Evolutionary conservation across 1,140 invertebrate genomes (phyloP), one percentile per base, ranked within the genome.

Genomic region (Drosophila lacteicornis): DNA sequence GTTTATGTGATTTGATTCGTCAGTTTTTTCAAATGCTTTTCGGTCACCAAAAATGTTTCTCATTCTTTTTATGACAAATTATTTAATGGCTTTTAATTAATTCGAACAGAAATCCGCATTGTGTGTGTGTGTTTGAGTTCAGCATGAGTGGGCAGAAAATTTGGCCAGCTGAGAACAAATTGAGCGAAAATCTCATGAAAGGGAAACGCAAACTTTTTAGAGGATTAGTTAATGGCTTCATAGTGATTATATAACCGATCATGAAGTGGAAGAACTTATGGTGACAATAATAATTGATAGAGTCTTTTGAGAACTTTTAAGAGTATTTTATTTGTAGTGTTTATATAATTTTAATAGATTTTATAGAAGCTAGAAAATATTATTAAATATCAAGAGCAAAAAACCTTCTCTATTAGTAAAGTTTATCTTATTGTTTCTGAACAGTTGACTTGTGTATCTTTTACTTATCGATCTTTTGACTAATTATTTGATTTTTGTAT

Each of bases 101-200:
- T 71, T 78, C 67, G 57, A 50, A 83, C 63, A 80, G 53, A 80
- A 76, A 56, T 65, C 66, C 51, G 36, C 40, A 61, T 77, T 67
- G 68, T 47, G 47, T 59, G 53, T 87, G 43, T 77, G 43, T 59
- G 53, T 87, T 38, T 77, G 43, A 56, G 40, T 71, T 55, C 56
- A 19, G 60, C 92, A 93, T 71, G 92, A 94, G 55, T 94, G 93
- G 93, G 85, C 59, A 92, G 81, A 68, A 73, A 56, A 17, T 19
- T 43, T 51, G 38, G 45, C 19, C 36, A 65, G 43, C 49, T 60
- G 65, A 63, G 43, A 67, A 75, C 49, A 38, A 73, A 55, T 70
- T 70, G 36, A 36, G 36, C 66, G 30, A 49, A 58, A 58, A 70
- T 70, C 69, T 50, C 36, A 59, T 71, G 53, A 60, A 38, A 33